Evolutionary conservation across 2,797 vertebrate genomes (phyloP), one percentile per base, ranked within the genome.

Genomic region (Sternarchorhynchus goeldii): DNA sequence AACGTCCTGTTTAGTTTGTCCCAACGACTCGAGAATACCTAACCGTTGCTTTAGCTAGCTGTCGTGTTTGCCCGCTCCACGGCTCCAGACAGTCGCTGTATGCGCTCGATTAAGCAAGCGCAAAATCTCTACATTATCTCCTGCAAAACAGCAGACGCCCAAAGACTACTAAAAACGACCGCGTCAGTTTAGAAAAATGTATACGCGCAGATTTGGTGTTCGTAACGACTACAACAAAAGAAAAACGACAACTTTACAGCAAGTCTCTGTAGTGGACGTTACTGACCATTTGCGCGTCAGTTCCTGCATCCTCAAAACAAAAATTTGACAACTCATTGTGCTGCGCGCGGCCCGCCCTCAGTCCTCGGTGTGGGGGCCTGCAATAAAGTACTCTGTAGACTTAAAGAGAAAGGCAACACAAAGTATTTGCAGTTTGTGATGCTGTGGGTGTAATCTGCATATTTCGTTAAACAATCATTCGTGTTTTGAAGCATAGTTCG

Each of bases 331-430:
- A 87, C 50, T 86, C 75, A 59, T 71, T 83, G 85, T 73, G 85
- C 59, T 63, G 75, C 65, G 66, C 74, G 71, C 68, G 87, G 73
- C 88, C 90, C 90, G 87, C 91, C 90, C 89, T 89, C 88, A 34
- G 83, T 68, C 77, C 45, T 80, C 86, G 87, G 85, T 80, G 88
- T 78, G 67, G 50, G 64, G 67, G 72, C 72, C 86, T 77, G 57
- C 3, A 75, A 62, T 68, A 62, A 73, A 86, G 78, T 82, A 85
- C 90, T 84, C 89, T 77, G 90, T 88, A 88, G 89, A 88, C 83
- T 90, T 89, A 90, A 89, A 89, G 89, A 90, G 90, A 86, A 91
- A 91, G 87, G 87, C 86, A 79, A 80, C 82, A 4, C 41, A 36
- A 31, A 64, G 41, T 45, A 6, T 45, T 45, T 41, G 34, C n/a